Base-by-base conservation (phyloP, 2,888 invertebrate species). In the Fissipunctia ypsillon region DNA sequence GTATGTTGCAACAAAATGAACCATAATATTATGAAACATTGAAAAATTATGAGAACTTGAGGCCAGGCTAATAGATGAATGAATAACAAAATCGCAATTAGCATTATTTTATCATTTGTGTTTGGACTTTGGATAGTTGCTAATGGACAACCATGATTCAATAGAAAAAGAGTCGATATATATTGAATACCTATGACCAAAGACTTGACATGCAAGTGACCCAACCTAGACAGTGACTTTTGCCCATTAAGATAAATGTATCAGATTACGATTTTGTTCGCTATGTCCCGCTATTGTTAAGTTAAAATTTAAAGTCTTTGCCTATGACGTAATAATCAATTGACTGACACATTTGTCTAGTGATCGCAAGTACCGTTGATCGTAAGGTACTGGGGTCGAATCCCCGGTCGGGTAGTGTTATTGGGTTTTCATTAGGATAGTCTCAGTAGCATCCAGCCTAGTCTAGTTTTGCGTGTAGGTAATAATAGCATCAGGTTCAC, bases 1-100 rank as follows among this genome's bases (percentile, higher is more conserved):
- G 98, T 97, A 94, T 91, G 97, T 87, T 69, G 48, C 31, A 56
- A 50, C 14, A 43, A n/a, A 50, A 25, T 50, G 50, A n/a, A n/a
- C n/a, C 50, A 12, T 66, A 38, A 9, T 22, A 41, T 31, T 43
- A 25, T 9, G 19, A 43, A 12, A 19, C 22, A 41, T 61, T 28
- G 28, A 19, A 19, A 48, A 48, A 19, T 56, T 65, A 28, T 65
- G 16, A 16, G 41, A 25, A 22, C 9, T 63, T 63, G 22, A 48
- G 45, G 22, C 54, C 19, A 25, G 14, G 4, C 22, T 45, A 69
- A 22, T 22, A 16, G 25, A 35, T 59, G 19, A 70, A 43, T 41
- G 3, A 48, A 41, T n/a, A 41, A 28, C 16, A 43, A 35, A 19
- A 25, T 35, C 4, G 69, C 12, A 38, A 3, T 19, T n/a, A 16